Percentiles rank a stretch among this genome's conserved stretches.
Evolutionary conservation across 2,113 vertebrate species (phyloP).

Genomic region (Urocynchramus pylzowi): DNA sequence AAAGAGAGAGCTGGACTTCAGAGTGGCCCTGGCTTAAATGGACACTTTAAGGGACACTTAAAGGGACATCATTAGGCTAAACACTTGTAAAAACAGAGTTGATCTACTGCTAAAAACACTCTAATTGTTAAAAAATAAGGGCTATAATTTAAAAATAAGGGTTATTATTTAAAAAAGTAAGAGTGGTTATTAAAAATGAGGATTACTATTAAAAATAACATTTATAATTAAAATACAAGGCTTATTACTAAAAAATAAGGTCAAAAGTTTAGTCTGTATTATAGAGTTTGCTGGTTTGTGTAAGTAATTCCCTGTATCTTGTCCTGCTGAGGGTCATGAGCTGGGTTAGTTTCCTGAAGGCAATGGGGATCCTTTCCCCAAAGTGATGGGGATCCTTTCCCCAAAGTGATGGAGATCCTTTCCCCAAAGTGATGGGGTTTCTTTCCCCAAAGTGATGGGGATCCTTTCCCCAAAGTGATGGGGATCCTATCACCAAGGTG

Average conservation of each 20-base stretch:
- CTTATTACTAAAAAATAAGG: background rate
- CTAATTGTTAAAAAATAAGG: background rate
- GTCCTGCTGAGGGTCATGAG: background rate
- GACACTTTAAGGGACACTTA: too few relatives aligned
- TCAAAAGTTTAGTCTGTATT: background rate
- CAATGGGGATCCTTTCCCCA: background rate
- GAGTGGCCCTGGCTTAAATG: background rate
- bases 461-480: background rate
- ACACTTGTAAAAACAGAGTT: accelerated
- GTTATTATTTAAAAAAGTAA: background rate
- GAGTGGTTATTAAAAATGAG: background rate
- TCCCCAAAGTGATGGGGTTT: background rate
- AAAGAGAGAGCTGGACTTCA: background rate
- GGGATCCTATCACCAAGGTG: too few relatives aligned
- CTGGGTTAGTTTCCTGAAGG: background rate
- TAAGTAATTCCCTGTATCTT: background rate
- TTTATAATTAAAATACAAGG: background rate
- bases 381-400: accelerated
- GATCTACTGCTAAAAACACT: background rate
- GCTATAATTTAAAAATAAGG: background rate
- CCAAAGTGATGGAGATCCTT: accelerated
- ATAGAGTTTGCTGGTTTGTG: background rate
- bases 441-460: accelerated
- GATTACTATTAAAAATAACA: accelerated
- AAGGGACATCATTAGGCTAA: background rate